Evolutionary conservation across 1,140 invertebrate species (phyloP).

Genomic region (Pseudomyrmex pallidus): DNA sequence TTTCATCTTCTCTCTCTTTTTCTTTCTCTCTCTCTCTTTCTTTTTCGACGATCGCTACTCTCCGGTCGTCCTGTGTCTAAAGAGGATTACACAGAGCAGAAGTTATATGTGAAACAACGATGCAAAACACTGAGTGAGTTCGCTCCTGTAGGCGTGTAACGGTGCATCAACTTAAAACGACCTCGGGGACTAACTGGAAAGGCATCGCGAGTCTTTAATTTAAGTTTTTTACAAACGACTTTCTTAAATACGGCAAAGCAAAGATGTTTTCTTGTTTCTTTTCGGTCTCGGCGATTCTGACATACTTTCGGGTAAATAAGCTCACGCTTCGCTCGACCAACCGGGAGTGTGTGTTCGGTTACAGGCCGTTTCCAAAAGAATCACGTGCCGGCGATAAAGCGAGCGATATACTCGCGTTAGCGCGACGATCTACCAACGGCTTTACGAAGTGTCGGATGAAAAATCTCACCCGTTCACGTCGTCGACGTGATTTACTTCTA

Average conservation of each 20-base stretch:
- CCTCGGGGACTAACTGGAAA: neutral
- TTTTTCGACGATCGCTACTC: neutral
- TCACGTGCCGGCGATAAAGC: constrained; percentile 31
- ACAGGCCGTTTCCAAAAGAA: constrained; percentile 61
- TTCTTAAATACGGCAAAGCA: neutral
- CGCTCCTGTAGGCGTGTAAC: neutral
- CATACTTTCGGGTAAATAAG: constrained; percentile 69
- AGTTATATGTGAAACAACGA: constrained; percentile 40
- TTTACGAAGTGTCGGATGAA: constrained; percentile 35
- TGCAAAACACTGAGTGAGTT: constrained; percentile 27
- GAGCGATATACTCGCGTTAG: constrained; percentile 47
- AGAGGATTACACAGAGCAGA: constrained; percentile 48
- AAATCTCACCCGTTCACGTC: constrained; percentile 14
- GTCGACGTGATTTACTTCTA: constrained; percentile 48
- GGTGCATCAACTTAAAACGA: constrained; percentile 2
- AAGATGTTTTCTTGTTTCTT: neutral
- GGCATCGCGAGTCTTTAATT: no score
- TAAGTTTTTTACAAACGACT: no score
- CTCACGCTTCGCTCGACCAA: constrained; percentile 41
- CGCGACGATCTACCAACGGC: constrained; percentile 46
- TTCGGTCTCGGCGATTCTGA: constrained; percentile 28
- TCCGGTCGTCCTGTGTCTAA: constrained; percentile 31
- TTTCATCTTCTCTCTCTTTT: neutral
- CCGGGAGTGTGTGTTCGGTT: constrained; percentile 36
- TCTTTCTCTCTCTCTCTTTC: neutral